Percentiles rank a stretch among this genome's conserved stretches.
phyloP scores from a whole-genome alignment of 2,113 vertebrate species.

The Grammomys dolichurus region DNA sequence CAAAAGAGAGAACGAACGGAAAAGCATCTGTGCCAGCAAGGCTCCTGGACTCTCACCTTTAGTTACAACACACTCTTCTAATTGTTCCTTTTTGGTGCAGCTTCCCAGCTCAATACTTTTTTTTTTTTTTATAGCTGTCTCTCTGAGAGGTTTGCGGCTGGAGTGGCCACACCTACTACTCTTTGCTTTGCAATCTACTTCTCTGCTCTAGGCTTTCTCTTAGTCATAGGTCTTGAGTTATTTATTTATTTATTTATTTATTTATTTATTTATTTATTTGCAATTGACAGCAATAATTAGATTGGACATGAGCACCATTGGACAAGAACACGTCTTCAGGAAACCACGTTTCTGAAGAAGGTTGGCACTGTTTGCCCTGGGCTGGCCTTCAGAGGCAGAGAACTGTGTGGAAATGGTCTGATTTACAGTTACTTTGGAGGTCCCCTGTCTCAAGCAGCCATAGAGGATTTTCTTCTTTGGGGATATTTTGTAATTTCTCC shows the following conservation, averaged over 20 bases:
- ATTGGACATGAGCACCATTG: not conserved
- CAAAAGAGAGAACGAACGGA: not conserved
- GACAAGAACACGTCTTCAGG: not conserved
- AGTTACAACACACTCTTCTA: not conserved
- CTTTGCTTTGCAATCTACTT: not conserved
- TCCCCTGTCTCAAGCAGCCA: not conserved
- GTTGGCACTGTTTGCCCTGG: not conserved
- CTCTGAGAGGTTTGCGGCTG: not conserved
- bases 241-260: not conserved
- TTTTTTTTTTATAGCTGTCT: not conserved
- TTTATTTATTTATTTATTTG: not conserved
- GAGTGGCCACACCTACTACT: conserved; percentile 10
- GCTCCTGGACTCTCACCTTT: not conserved
- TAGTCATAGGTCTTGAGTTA: not conserved
- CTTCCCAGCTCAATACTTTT: not conserved
- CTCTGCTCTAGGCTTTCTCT: not conserved
- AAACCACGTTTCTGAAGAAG: not conserved
- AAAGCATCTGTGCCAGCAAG: not conserved
- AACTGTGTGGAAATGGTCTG: not conserved
- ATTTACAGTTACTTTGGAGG: not conserved
- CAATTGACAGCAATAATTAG: not conserved
- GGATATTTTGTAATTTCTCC: conserved; percentile 9
- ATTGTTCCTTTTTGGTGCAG: not conserved
- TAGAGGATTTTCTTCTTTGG: not conserved
- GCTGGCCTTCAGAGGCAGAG: not conserved